Evolutionary conservation across 2,888 invertebrate species (phyloP).

Genomic region (Allolobophora icterica): DNA sequence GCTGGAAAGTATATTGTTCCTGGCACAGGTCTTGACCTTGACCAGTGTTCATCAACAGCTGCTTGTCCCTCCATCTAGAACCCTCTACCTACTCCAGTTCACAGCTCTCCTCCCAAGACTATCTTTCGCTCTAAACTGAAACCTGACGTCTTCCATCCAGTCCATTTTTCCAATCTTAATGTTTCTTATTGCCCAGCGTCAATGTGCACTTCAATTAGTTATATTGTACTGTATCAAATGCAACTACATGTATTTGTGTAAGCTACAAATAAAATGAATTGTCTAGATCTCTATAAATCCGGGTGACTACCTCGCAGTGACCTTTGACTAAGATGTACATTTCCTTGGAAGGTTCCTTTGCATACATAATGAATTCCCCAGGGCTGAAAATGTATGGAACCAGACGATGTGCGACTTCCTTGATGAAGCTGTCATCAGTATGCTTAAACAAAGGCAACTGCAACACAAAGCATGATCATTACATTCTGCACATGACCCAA

Average conservation of each 20-base stretch:
- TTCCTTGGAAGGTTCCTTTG: constrained; percentile 46
- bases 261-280: neutral
- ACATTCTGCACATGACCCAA: neutral
- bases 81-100: too few relatives aligned
- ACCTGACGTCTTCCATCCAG: too few relatives aligned
- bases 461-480: constrained; percentile 25
- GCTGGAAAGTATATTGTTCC: too few relatives aligned
- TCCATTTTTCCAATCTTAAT: too few relatives aligned
- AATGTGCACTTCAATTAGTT: too few relatives aligned
- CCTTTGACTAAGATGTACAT: constrained; percentile 48
- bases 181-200: too few relatives aligned
- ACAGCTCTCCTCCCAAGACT: too few relatives aligned
- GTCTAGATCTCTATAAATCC: too few relatives aligned
- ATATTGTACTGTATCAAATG: neutral
- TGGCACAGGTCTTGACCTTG: too few relatives aligned
- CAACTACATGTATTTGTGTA: neutral
- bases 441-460: constrained; percentile 46
- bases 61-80: too few relatives aligned
- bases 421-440: constrained; percentile 46
- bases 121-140: too few relatives aligned
- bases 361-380: constrained; percentile 46
- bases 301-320: constrained; percentile 38
- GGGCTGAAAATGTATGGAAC: constrained; percentile 46
- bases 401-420: constrained; percentile 35
- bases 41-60: too few relatives aligned